Conservation (phyloP, 2,113 vertebrate genomes). For the Sula dactylatra region DNA sequence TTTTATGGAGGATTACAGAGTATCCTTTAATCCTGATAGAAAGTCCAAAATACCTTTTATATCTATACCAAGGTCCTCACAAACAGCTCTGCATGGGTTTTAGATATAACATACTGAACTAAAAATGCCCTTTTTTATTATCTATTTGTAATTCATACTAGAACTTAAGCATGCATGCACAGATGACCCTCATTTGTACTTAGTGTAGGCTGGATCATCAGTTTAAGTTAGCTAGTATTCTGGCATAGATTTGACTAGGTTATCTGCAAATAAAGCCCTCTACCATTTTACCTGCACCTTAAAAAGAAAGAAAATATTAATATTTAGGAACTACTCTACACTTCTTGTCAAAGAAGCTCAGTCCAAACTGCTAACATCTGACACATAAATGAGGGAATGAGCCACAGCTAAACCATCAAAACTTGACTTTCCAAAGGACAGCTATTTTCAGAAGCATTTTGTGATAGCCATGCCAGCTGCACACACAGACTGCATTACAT, state of each 20-base stretch:
- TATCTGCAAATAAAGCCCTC: not conserved
- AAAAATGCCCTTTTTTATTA: not conserved
- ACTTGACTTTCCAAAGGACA: slow-evolving; percentile 48
- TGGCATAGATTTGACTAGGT: not conserved
- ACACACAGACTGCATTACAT: slow-evolving; percentile 43
- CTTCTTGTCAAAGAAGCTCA: not conserved
- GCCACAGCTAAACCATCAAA: not conserved
- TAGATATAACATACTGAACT: not conserved
- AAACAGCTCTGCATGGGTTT: not conserved
- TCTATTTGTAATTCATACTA: not conserved
- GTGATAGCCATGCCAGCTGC: slow-evolving; percentile 33
- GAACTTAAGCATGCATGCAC: not conserved
- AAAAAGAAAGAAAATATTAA: not conserved
- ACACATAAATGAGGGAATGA: not conserved
- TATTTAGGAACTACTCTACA: not conserved
- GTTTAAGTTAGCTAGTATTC: not conserved
- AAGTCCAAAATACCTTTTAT: not conserved
- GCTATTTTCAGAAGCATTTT: slow-evolving; percentile 21
- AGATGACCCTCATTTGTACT: not conserved
- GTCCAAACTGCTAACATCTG: not conserved
- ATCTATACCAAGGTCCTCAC: not conserved
- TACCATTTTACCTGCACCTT: not conserved
- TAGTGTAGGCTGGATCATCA: not conserved
- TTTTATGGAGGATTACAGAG: not conserved
- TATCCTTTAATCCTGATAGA: not conserved